Base-by-base conservation (phyloP, 2,113 vertebrate genomes). In the Varanus komodoensis region DNA sequence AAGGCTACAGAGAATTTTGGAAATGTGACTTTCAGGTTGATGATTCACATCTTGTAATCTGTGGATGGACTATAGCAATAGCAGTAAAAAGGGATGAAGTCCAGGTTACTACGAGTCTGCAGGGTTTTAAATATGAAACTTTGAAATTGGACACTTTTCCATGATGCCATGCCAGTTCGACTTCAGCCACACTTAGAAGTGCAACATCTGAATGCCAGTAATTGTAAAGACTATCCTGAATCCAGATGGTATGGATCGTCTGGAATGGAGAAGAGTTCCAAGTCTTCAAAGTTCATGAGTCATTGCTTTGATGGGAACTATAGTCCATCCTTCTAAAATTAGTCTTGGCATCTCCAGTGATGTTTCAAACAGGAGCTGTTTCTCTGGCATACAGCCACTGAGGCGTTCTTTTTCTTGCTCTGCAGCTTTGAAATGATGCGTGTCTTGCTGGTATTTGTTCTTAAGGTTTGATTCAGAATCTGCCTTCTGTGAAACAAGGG, bases 221-320 rank as follows among this genome's bases (percentile, higher is more conserved):
- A 38, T 8, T 87, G 14, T 6, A 61, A 84, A 52, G 32, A 67
- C 14, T 32, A 15, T 32, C 67, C 50, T 69, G 50, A 12, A 38
- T 74, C 21, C 52, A 27, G 29, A 73, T n/a, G 48, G 23, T 50
- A 52, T n/a, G 15, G 27, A 52, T 85, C 67, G 9, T 9, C 54
- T 71, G 67, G 17, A 52, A 71, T 8, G 6, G 27, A 25, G 67
- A 71, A 69, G 57, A 64, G 21, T 34, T 34, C 17, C 52, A 75
- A 52, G 52, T 50, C 15, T 29, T 75, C 17, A 21, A 29, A 2
- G 1, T 14, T 11, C 50, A 69, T 91, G 44, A 23, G 0, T 8
- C 80, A 6, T 69, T 92, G 61, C 50, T 91, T 86, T 90, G 48
- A 34, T 38, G 77, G 69, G 61, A 89, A 69, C 19, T 21, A 0